These are phyloP conservation scores for Chaetodon auriga DNA, from an alignment of 2,113 vertebrate species.

Conservation along the genomic window DNA sequence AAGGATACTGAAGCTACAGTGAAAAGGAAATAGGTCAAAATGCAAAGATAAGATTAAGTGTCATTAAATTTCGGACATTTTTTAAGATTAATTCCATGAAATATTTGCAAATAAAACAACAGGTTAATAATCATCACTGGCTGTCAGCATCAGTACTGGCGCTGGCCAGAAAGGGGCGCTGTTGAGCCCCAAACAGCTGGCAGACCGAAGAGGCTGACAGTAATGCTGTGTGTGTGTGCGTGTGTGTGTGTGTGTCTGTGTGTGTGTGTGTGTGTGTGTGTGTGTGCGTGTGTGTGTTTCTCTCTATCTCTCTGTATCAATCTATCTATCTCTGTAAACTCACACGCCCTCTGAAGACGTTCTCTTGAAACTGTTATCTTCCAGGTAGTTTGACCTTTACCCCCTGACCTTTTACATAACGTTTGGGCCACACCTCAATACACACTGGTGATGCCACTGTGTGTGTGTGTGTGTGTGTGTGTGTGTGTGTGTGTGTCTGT, in stretches of 20 bases:
- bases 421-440: constrained; percentile 38
- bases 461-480: constrained; percentile 19
- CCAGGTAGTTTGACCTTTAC: constrained; percentile 59
- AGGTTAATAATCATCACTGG: neutral
- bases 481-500: neutral
- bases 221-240: neutral
- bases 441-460: neutral
- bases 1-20: neutral
- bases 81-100: neutral
- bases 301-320: neutral
- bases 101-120: neutral
- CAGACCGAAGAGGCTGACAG: neutral
- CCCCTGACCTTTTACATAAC: constrained; percentile 52
- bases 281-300: neutral
- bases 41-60: neutral
- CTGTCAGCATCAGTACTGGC: neutral
- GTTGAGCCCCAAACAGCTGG: constrained; percentile 20
- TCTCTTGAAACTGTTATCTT: constrained; percentile 36
- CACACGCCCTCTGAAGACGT: constrained; percentile 31
- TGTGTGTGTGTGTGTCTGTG: neutral
- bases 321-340: constrained; percentile 3
- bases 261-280: neutral
- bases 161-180: constrained; percentile 37
- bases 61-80: neutral
- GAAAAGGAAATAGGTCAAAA: neutral